Base-by-base conservation (phyloP, 2,888 invertebrate species). In the Melanargia galathea region DNA sequence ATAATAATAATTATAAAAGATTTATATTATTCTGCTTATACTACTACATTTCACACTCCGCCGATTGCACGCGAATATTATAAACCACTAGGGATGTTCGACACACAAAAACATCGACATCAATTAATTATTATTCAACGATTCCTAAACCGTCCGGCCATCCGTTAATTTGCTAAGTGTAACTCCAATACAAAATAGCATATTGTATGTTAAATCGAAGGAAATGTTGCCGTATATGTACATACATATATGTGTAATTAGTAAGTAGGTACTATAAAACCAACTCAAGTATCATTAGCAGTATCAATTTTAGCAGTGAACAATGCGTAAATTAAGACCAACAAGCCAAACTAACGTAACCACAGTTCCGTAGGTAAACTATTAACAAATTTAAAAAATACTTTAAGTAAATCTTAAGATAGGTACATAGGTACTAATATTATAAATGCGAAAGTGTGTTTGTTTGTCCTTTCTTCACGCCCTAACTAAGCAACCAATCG, bases 21-120 rank as follows among this genome's bases (percentile, higher is more conserved):
- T n/a, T n/a, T n/a, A n/a, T n/a, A n/a, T n/a, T n/a, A n/a, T n/a
- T n/a, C n/a, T n/a, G n/a, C n/a, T n/a, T n/a, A n/a, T n/a, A n/a
- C n/a, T n/a, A n/a, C n/a, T n/a, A n/a, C 49, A 57, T 66, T 70
- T 69, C 65, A 65, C 62, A 67, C 65, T 62, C 60, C 60, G 51
- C 66, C 62, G 65, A 43, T 52, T 45, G 45, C 45, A 46, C 49
- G 30, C 11, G 59, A 65, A 49, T 62, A 52, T 60, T 62, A 61
- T 56, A 20, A 33, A n/a, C n/a, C 52, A 52, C 45, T 45, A 57
- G 57, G 57, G 57, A 45, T 52, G 30, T 46, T 16, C 46, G 8
- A 18, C 52, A 35, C 33, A 33, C 20, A 52, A 57, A 57, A 46
- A 43, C 57, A 46, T 57, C 57, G 43, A 57, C 45, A 52, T 52